Base-by-base conservation (phyloP, 2,888 invertebrate species). In the Andrena fulva region DNA sequence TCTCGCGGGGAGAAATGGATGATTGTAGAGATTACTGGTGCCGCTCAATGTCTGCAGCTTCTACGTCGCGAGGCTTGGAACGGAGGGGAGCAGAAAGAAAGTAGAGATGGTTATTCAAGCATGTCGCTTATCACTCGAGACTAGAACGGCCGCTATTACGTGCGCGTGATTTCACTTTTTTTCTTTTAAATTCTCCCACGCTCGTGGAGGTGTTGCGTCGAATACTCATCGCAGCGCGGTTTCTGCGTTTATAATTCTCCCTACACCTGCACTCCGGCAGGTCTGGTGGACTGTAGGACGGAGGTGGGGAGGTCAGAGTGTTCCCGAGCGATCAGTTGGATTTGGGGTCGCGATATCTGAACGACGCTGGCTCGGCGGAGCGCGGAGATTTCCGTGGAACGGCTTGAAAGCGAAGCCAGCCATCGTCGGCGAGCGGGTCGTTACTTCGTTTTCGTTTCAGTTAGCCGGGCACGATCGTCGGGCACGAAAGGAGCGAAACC, bases 391-490 rank as follows among this genome's bases (percentile, higher is more conserved):
- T 69, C 68, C 68, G 24, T 35, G 68, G 52, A 68, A 54, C 68
- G 68, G 52, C 29, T 29, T 29, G 52, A 63, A 76, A 77, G 24
- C 71, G 52, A 64, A 76, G 29, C 63, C 71, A 35, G 35, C 71
- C n/a, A 71, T 27, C 8, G 12, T 42, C 52, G n/a, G 8, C 12
- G 33, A 27, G 56, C n/a, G 31, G 77, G 74, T 83, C 79, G 79
- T 79, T 78, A 75, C 48, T 78, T 72, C 73, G 71, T 75, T 79
- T 66, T 76, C 83, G 84, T 79, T 83, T 69, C 73, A 54, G 67
- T 77, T 69, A 66, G 77, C 82, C 72, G 76, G 24, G 56, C 73
- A 71, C 80, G 80, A 75, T 82, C 73, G 69, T 71, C 67, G 59
- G 68, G 62, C 75, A 70, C 73, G 75, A 79, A 74, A 82, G 72